phyloP scores from a whole-genome alignment of 1,140 invertebrate genomes.

The Papilio dardanus region DNA sequence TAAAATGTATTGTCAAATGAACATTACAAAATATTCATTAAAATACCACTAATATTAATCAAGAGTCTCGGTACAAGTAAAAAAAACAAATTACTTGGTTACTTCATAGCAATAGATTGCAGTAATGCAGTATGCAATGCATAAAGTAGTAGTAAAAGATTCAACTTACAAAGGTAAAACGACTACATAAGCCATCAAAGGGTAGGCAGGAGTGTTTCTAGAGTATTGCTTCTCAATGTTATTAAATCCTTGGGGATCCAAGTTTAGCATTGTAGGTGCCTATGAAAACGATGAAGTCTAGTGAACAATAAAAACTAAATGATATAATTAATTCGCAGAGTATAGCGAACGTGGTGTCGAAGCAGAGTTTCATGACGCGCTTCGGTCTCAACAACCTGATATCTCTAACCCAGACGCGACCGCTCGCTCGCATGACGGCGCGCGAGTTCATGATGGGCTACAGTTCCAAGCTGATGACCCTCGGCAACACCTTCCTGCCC shows the following conservation, averaged over 20 bases:
- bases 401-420: conserved; percentile 85
- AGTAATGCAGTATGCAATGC: not conserved
- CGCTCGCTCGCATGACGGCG: conserved; percentile 89
- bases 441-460: conserved; percentile 94
- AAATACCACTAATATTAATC: not conserved
- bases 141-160: not conserved
- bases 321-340: conserved; percentile 85
- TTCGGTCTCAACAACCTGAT: conserved; percentile 88
- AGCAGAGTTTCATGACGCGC: conserved; percentile 84
- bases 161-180: too few species aligned
- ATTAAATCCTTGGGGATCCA: too few species aligned
- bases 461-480: conserved; percentile 86
- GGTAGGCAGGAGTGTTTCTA: too few species aligned
- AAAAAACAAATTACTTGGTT: not conserved
- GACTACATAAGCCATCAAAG: too few species aligned
- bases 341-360: conserved; percentile 88
- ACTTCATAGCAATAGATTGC: not conserved
- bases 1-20: not conserved
- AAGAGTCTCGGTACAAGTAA: not conserved
- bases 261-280: too few species aligned
- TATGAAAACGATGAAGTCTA: not conserved
- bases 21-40: conserved; percentile 5
- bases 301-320: not conserved
- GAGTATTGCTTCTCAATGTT: too few species aligned
- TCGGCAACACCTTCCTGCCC: conserved; percentile 90